Evolutionary conservation across 2,888 invertebrate species (phyloP), one percentile per base, ranked within the genome.

Genomic region (Meganola albula): DNA sequence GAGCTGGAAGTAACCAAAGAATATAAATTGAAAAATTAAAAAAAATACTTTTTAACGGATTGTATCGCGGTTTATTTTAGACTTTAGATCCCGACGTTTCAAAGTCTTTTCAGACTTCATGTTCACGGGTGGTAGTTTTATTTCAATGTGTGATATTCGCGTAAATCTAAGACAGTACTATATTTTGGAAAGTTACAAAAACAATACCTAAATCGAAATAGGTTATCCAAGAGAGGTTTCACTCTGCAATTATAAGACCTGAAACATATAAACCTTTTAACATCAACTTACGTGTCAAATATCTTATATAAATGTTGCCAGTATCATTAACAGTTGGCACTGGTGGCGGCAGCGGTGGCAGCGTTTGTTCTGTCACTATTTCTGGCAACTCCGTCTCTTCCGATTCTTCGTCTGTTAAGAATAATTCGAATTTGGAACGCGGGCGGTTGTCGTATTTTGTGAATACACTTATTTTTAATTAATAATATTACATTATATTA

Each of bases 381-480:
- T 49, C 53, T 37, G 51, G 53, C 16, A 20, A 24, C 23, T 73
- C 77, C 48, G 74, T 75, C 51, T 70, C 78, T 71, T 77, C 77
- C 57, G 20, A 20, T 43, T 72, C 77, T 67, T 80, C 79, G 74
- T 80, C 82, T 83, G 77, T 52, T 49, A 53, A 62, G 57, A 70
- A 73, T 43, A 58, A 48, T 71, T 51, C 33, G 25, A 48, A 58
- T 63, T 62, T 47, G 53, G 16, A 52, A 43, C 56, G 63, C 63
- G 63, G 58, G 70, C 68, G 77, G 78, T 80, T 82, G 82, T 80
- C 84, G 82, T 83, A 79, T 77, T 82, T 77, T 67, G n/a, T n/a
- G n/a, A 4, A 6, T 12, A 24, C 1, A 18, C 2, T 28, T 21
- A 13, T n/a, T 8, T 22, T 29, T 20, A 10, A n/a, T n/a, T n/a